Evolutionary conservation across 1,140 invertebrate genomes (phyloP), one percentile per base, ranked within the genome.

Genomic region (Maconellicoccus hirsutus): DNA sequence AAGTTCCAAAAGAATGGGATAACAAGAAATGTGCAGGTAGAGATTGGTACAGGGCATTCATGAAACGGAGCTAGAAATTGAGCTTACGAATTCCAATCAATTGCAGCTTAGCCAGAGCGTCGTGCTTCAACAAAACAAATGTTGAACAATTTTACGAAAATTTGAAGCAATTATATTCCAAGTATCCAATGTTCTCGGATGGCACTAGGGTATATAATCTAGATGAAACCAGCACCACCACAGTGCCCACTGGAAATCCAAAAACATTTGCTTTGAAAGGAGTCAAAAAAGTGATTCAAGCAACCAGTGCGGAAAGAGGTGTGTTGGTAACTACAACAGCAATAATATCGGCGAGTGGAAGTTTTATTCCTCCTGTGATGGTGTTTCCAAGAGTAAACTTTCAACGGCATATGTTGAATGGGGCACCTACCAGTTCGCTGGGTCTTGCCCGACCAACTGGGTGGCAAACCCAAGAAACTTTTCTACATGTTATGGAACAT

Each of bases 191-290:
- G 7, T 74, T 74, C 59, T 39, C 42, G 23, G 42, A 73, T 76
- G 71, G 72, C 63, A 38, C 71, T 27, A 29, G 70, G 52, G 78
- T 81, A 52, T 81, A 77, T 70, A 81, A 81, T 74, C 63, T 77
- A 29, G 79, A 80, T 75, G 79, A 82, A 74, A 82, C 78, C 29
- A 79, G 78, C 19, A 73, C 79, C 22, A 80, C 78, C 1, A 81
- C 79, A n/a, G 80, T 82, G 7, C 79, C 79, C 66, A 79, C 77
- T 27, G 6, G 14, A 6, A 76, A 77, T 19, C 70, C 61, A 19
- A 81, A 78, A 76, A 74, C 81, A 27, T 59, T 82, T 59, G 77
- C 78, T 70, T 71, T 29, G 14, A 78, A 75, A 77, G 76, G 76
- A 8, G 38, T 71, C 12, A 80, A 77, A 73, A 79, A 81, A 76